Conservation (phyloP, 2,113 vertebrate genomes). For the Rousettus leschenaultii region DNA sequence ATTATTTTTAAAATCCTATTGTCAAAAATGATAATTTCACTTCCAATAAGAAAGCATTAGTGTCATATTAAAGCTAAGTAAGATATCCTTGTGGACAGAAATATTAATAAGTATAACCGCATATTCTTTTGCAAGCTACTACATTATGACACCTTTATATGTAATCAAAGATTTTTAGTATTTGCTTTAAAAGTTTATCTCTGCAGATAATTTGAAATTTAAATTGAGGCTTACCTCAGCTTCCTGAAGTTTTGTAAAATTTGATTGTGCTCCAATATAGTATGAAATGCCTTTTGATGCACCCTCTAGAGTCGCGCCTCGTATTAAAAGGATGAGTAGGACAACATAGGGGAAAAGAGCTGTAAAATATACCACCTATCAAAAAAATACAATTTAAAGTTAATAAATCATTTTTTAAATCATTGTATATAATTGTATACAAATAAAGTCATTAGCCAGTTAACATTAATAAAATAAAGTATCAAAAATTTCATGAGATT, state of each 20-base stretch:
- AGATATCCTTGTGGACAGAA: conserved; percentile 23
- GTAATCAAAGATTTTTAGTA: neutral
- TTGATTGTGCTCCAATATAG: conserved; percentile 93
- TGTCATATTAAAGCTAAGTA: neutral
- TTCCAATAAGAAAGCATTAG: neutral
- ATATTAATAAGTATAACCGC: conserved; percentile 12
- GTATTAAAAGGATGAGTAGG: conserved; percentile 90
- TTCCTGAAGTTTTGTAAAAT: conserved; percentile 91
- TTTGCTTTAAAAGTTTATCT: neutral
- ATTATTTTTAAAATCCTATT: neutral
- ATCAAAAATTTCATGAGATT: neutral
- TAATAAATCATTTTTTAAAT: neutral
- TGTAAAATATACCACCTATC: conserved; percentile 96
- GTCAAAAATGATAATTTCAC: neutral
- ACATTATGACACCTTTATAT: neutral
- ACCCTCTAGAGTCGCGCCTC: conserved; percentile 93
- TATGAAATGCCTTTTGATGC: conserved; percentile 92
- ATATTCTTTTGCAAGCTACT: neutral
- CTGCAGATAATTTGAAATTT: neutral
- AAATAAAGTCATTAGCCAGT: conserved; percentile 9
- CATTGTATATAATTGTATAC: neutral
- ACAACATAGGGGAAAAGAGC: conserved; percentile 93
- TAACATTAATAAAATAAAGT: neutral
- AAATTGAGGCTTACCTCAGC: conserved; percentile 85
- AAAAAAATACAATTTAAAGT: conserved; percentile 40